Evolutionary conservation across 1,140 invertebrate species (phyloP).

Genomic region (Papilio machaon): DNA sequence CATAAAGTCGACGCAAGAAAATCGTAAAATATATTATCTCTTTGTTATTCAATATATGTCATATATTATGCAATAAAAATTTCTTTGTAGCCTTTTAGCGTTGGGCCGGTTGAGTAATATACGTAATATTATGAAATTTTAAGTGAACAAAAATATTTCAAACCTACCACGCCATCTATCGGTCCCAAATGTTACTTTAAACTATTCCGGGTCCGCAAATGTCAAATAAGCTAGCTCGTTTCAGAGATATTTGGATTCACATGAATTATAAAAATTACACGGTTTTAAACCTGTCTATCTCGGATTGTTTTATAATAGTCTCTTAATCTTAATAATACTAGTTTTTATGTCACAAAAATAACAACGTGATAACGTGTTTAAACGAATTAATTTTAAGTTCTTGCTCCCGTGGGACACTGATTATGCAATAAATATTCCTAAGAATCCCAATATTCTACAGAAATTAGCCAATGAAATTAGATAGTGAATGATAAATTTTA

Average conservation of each 20-base stretch:
- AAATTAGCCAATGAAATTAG: slow-evolving; percentile 15
- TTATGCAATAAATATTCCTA: slow-evolving; percentile 3
- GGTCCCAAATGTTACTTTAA: background rate
- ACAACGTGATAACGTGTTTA: background rate
- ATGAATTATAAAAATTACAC: too few relatives aligned
- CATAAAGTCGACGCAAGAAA: background rate
- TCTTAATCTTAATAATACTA: background rate
- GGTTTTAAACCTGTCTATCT: background rate
- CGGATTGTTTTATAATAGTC: background rate
- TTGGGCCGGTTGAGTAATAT: too few relatives aligned
- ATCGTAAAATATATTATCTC: background rate
- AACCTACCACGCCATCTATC: background rate
- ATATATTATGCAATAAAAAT: background rate
- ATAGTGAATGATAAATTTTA: slow-evolving; percentile 16
- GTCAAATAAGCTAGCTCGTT: background rate
- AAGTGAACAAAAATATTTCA: background rate
- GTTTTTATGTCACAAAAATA: background rate
- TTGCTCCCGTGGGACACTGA: background rate
- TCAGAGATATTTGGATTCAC: background rate
- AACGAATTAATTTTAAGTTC: background rate
- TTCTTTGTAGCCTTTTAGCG: background rate
- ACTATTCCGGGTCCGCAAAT: too few relatives aligned
- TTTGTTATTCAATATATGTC: slow-evolving; percentile 7
- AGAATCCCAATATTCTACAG: background rate
- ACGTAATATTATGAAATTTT: background rate